Evolutionary conservation across 2,888 invertebrate species (phyloP), one percentile per base, ranked within the genome.

Genomic region (Lissonota sp.): DNA sequence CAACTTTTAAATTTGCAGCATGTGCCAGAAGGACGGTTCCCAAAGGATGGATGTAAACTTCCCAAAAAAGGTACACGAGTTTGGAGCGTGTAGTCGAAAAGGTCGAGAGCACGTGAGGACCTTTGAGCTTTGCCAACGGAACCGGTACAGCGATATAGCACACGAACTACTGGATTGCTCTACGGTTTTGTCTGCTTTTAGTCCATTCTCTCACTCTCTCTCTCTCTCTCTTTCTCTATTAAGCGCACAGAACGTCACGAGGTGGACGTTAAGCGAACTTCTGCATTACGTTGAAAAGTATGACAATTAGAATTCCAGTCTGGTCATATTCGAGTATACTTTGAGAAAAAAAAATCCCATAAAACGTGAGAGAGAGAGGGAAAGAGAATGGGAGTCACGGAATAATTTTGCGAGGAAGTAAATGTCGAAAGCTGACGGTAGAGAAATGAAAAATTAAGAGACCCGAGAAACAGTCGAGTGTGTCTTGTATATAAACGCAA

Each of bases 281-380:
- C 74, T 75, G 66, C 78, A 71, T 78, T 78, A 78, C 70, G 78
- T 67, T 74, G 78, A 74, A 78, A 78, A 74, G 78, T 81, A 78
- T 78, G 71, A 62, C 70, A 74, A 81, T 81, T 81, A 78, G 74
- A 81, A 78, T 81, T 81, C 78, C 81, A 81, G 78, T 78, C 81
- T 81, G 74, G 67, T 81, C 71, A 78, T 71, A 66, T 75, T 70
- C 71, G 40, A 60, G 81, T 78, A 71, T 58, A 81, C 62, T 12
- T 14, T 0, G 8, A 49, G 58, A 73, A 55, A 64, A 49, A 16
- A 26, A 7, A 60, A 26, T n/a, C 26, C 26, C 37, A 49, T 57
- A 40, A 40, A 64, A 63, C 64, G 42, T 58, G 58, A 44, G 37
- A 37, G 57, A 14, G 70, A 63, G 71, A 39, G 26, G 42, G 42